These are phyloP conservation scores for Heteromyza rotundicornis DNA, from an alignment of 2,888 invertebrate genomes.

Conservation along the genomic window DNA sequence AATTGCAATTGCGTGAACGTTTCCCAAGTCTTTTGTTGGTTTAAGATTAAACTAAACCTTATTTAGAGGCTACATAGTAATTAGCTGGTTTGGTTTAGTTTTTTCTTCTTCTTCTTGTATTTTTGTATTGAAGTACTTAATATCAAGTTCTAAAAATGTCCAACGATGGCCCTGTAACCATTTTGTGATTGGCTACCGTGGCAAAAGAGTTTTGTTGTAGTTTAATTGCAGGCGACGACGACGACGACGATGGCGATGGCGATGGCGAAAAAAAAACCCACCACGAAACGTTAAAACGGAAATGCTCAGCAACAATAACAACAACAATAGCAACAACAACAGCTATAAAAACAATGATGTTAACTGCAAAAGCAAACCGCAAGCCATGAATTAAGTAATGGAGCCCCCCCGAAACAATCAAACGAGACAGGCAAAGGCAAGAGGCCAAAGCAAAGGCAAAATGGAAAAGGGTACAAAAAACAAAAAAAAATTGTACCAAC, in stretches of 20 bases:
- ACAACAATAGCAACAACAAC: background rate
- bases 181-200: background rate
- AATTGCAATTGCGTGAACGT: too few species aligned
- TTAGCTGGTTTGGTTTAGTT: too few species aligned
- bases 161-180: conserved; percentile 3
- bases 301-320: background rate
- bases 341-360: background rate
- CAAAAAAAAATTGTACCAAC: too few species aligned
- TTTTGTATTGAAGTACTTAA: too few species aligned
- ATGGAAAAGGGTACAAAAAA: too few species aligned
- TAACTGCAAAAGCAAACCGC: background rate
- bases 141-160: too few species aligned
- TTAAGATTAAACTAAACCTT: too few species aligned
- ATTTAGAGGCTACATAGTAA: too few species aligned
- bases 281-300: conserved; percentile 1
- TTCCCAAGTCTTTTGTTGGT: too few species aligned
- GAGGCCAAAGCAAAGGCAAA: background rate
- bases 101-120: too few species aligned
- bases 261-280: background rate
- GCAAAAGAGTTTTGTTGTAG: background rate
- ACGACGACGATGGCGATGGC: background rate
- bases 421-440: background rate
- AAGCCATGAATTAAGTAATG: conserved; percentile 7
- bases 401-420: background rate
- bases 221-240: background rate